Conservation (phyloP, 2,888 invertebrate species). For the Sphaerophoria rueppellii region DNA sequence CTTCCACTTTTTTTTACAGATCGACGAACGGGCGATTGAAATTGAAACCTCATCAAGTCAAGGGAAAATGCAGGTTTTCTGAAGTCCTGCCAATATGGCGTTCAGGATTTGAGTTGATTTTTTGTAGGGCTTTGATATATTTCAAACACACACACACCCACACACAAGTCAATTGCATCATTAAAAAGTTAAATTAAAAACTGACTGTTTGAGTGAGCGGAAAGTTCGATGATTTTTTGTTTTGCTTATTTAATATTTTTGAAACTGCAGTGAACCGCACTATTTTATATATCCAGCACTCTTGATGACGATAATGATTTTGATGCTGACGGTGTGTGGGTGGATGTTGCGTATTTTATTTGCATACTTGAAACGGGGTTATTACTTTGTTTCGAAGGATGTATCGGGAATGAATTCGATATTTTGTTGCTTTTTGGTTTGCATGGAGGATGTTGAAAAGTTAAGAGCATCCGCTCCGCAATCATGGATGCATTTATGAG, state of each 20-base stretch:
- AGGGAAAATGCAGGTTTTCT: constrained; percentile 27
- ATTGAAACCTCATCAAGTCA: constrained; percentile 22
- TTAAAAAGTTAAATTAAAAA: constrained; percentile 71
- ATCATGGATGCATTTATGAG: no score
- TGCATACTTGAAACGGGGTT: constrained; percentile 23
- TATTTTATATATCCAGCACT: constrained; percentile 20
- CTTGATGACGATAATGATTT: background rate
- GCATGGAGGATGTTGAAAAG: constrained; percentile 24
- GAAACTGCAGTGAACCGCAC: constrained; percentile 30
- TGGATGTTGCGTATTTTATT: constrained; percentile 11
- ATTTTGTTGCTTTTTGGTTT: background rate
- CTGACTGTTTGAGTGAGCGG: constrained; percentile 40
- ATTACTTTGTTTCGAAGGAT: constrained; percentile 37
- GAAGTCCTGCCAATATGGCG: constrained; percentile 41
- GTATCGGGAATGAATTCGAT: constrained; percentile 24
- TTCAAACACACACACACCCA: constrained; percentile 1
- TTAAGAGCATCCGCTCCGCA: background rate
- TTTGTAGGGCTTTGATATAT: background rate
- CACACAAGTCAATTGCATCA: constrained; percentile 65
- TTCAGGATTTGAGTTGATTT: constrained; percentile 1
- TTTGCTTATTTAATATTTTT: background rate
- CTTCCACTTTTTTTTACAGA: constrained; percentile 5
- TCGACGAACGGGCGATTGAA: background rate
- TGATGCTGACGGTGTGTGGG: no score
- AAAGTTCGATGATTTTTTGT: constrained; percentile 43